Evolutionary conservation across 2,888 invertebrate genomes (phyloP), one percentile per base, ranked within the genome.

Genomic region (Teleogryllus oceanicus): DNA sequence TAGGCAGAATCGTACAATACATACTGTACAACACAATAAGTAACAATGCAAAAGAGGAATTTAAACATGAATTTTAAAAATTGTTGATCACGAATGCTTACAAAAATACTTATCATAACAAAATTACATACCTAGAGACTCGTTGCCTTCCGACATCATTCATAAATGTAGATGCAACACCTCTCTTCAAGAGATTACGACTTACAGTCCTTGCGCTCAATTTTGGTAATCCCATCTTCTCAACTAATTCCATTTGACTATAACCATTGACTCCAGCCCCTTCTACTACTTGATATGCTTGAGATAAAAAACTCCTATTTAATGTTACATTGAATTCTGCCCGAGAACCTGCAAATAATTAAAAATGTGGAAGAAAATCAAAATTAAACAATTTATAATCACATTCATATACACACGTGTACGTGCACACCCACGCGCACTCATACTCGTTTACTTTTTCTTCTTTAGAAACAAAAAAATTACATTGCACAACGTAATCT

Each of bases 131-230:
- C 84, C 87, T 88, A 13, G 87, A 86, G 0, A 89, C 86, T 76
- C 91, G 86, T 83, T 91, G 90, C 74, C 90, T 87, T 12, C 91
- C 91, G 75, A 88, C 85, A 83, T 91, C 90, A 76, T 89, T 88
- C 85, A 89, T 87, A 82, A 89, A 89, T 1, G 87, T 87, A 16
- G 88, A 88, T 10, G 90, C 86, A n/a, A 88, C 84, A 81, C 85
- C 86, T 50, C 84, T 83, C 80, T 86, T 89, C 74, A 86, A 85
- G 24, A 90, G 84, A 82, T 88, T 89, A 62, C 90, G 88, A n/a
- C 85, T 84, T 16, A 89, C 83, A 8, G 88, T 87, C 2, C 91
- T 86, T 2, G 89, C 85, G n/a, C 88, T 87, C 0, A 89, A 84
- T 79, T 87, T 87, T 20, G 88, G 87, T 2, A 88, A 82, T 2